Percentiles rank a stretch among this genome's conserved stretches.
These are phyloP conservation scores for Drosophila cardini DNA, from an alignment of 1,140 invertebrate species.

Conservation along the genomic window DNA sequence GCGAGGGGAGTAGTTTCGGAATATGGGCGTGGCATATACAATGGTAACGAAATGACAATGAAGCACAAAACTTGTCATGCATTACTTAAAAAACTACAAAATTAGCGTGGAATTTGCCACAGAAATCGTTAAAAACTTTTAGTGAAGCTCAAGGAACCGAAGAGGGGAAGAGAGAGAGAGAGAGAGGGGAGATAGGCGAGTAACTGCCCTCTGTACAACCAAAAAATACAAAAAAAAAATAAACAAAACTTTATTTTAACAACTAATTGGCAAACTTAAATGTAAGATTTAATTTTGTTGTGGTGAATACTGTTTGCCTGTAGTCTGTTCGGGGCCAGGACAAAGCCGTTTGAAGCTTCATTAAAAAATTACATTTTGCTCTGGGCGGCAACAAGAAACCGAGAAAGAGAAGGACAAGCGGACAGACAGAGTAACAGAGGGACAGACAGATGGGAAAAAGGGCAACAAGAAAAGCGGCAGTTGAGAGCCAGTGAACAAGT, in stretches of 20 bases:
- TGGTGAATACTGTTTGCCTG: slow-evolving; percentile 26
- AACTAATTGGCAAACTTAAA: slow-evolving; percentile 85
- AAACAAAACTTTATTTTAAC: slow-evolving; percentile 75
- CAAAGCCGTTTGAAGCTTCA: slow-evolving; percentile 78
- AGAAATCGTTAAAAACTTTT: slow-evolving; percentile 76
- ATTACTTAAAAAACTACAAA: slow-evolving; percentile 81
- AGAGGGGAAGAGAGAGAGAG: neutral
- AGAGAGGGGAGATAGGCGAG: neutral
- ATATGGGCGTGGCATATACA: slow-evolving; percentile 31
- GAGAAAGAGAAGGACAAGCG: neutral
- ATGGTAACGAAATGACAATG: slow-evolving; percentile 67
- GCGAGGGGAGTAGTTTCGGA: neutral
- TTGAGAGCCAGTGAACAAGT: neutral
- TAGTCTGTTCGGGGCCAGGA: slow-evolving; percentile 23
- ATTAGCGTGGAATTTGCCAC: slow-evolving; percentile 70
- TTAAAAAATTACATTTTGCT: slow-evolving; percentile 77
- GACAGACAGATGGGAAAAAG: no score
- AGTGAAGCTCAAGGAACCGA: slow-evolving; percentile 4
- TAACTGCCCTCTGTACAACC: slow-evolving; percentile 25
- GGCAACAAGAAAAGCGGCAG: no score
- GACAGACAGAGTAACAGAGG: no score
- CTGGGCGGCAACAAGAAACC: slow-evolving; percentile 36
- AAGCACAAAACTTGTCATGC: slow-evolving; percentile 75
- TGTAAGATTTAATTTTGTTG: slow-evolving; percentile 83
- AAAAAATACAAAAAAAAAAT: slow-evolving; percentile 29